phyloP scores from a whole-genome alignment of 2,113 vertebrate species.

The Brienomyrus longianalis region DNA sequence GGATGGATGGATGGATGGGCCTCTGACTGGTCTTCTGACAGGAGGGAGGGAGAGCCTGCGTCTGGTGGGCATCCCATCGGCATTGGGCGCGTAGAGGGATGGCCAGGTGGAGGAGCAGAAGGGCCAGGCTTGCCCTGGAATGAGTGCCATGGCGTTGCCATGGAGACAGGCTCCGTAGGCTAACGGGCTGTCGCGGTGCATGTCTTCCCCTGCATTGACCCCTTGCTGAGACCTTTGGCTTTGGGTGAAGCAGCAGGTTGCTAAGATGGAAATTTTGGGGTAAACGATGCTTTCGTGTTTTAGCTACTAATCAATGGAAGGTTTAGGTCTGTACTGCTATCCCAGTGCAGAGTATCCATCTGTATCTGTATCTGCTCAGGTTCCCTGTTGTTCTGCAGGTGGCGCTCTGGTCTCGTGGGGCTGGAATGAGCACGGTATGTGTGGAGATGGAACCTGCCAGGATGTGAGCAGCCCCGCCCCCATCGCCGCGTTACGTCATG shows the following conservation, averaged over 20 bases:
- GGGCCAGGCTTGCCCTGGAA: slow-evolving; percentile 56
- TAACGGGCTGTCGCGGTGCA: slow-evolving; percentile 66
- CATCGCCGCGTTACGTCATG: slow-evolving; percentile 45
- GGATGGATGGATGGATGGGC: background rate
- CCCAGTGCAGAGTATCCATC: background rate
- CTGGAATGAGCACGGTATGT: slow-evolving; percentile 96
- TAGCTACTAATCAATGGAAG: background rate
- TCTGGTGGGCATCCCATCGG: background rate
- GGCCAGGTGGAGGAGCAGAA: slow-evolving; percentile 25
- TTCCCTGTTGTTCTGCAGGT: slow-evolving; percentile 52
- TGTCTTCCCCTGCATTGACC: slow-evolving; percentile 49
- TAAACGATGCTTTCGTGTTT: background rate
- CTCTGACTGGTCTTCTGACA: background rate
- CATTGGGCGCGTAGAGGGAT: background rate
- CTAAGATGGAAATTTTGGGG: background rate
- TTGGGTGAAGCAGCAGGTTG: background rate
- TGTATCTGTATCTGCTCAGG: background rate
- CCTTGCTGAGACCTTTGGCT: background rate
- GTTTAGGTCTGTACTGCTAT: background rate
- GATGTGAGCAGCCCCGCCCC: slow-evolving; percentile 59
- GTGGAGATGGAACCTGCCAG: slow-evolving; percentile 69
- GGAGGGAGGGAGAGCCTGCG: background rate
- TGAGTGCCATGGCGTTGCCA: slow-evolving; percentile 55
- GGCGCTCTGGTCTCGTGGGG: slow-evolving; percentile 76
- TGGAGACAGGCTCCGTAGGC: slow-evolving; percentile 56